Evolutionary conservation across 2,888 invertebrate species (phyloP).

Genomic region (Hypena proboscidalis): DNA sequence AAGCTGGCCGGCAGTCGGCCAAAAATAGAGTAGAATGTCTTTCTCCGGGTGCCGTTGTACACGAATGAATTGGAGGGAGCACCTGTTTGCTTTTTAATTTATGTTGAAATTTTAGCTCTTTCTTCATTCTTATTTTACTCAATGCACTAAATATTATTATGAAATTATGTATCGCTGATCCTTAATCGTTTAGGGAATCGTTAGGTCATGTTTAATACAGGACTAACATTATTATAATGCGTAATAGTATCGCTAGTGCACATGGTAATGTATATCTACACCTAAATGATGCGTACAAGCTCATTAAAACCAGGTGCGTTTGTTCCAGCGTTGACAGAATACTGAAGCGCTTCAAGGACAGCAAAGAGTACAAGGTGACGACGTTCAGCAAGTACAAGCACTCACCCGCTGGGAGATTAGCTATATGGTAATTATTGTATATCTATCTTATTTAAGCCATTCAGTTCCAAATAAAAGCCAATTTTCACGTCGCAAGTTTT

Average conservation of each 20-base stretch:
- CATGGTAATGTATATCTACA: too few relatives aligned
- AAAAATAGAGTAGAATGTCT: slow-evolving; percentile 3
- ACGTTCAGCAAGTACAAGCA: slow-evolving; percentile 60
- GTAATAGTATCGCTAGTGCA: too few relatives aligned
- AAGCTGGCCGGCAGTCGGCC: neutral
- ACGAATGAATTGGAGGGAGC: neutral
- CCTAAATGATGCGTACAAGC: neutral
- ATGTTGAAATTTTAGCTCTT: too few relatives aligned
- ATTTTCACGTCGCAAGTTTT: too few relatives aligned
- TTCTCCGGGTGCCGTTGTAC: slow-evolving; percentile 16
- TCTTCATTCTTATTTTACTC: too few relatives aligned
- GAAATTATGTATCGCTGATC: too few relatives aligned
- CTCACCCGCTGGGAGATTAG: slow-evolving; percentile 55
- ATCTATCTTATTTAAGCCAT: neutral
- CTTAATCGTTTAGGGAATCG: neutral
- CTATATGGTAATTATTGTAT: slow-evolving; percentile 60
- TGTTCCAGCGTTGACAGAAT: slow-evolving; percentile 67
- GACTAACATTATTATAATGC: too few relatives aligned
- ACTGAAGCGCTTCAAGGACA: slow-evolving; percentile 59
- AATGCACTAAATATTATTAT: too few relatives aligned
- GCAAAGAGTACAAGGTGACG: slow-evolving; percentile 65
- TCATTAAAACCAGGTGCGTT: neutral
- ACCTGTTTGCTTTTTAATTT: too few relatives aligned
- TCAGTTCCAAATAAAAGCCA: neutral
- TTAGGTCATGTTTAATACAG: too few relatives aligned